phyloP scores from a whole-genome alignment of 2,888 invertebrate genomes.

The Dicycla oo region DNA sequence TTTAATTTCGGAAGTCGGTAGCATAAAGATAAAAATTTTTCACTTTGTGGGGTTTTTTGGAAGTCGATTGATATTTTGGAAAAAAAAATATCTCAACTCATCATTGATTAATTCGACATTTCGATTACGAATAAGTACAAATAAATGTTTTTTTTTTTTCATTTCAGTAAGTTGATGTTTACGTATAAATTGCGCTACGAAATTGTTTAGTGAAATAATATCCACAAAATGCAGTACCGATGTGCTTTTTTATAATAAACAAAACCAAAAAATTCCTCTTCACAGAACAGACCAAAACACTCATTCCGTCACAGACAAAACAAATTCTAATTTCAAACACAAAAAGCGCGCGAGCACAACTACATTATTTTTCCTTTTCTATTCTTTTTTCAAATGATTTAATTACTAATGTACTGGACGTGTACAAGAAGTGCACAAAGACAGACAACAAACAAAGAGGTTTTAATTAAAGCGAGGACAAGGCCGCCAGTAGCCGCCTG shows the following conservation, averaged over 20 bases:
- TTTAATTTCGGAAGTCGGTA: too few species aligned
- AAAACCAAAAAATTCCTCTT: not conserved
- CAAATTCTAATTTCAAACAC: conserved; percentile 39
- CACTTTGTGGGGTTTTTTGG: too few species aligned
- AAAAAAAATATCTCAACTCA: too few species aligned
- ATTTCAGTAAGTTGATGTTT: not conserved
- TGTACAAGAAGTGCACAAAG: conserved; percentile 60
- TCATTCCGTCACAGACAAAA: conserved; percentile 11
- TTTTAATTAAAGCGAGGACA: conserved; percentile 65
- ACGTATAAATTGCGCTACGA: not conserved
- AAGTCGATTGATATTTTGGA: too few species aligned
- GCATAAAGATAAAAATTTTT: too few species aligned
- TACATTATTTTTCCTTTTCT: conserved; percentile 49
- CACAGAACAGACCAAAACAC: conserved; percentile 18
- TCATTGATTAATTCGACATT: conserved; percentile 18
- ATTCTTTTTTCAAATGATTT: conserved; percentile 61
- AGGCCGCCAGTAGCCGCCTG: conserved; percentile 37
- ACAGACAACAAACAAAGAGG: conserved; percentile 66
- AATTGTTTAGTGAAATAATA: not conserved
- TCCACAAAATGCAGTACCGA: not conserved
- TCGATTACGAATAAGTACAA: conserved; percentile 15
- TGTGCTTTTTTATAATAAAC: too few species aligned
- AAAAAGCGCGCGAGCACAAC: conserved; percentile 40
- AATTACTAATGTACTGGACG: conserved; percentile 65
- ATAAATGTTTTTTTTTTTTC: too few species aligned